These are phyloP conservation scores for Blennius ocellaris DNA, from an alignment of 2,113 vertebrate species.

Conservation along the genomic window DNA sequence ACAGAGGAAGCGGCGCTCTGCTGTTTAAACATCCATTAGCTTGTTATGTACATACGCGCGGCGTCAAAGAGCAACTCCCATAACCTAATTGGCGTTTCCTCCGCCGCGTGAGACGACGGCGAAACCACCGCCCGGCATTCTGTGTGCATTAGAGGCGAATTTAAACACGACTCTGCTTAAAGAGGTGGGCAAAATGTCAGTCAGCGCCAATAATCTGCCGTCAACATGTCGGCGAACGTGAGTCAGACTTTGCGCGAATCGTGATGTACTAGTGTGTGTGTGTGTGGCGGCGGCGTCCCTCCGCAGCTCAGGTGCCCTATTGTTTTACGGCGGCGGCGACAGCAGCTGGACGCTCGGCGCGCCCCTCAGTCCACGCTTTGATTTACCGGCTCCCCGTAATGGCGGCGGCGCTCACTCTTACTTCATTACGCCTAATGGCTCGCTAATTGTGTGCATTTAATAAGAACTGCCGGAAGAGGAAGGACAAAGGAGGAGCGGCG, in stretches of 20 bases:
- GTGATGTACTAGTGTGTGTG: background rate
- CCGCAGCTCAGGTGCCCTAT: conserved; percentile 51
- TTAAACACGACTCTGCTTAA: conserved; percentile 12
- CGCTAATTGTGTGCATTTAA: conserved; percentile 77
- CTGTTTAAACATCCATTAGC: background rate
- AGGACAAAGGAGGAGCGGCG: conserved; percentile 20
- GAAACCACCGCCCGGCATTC: background rate
- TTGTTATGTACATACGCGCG: background rate
- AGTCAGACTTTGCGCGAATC: no score
- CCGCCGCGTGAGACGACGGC: no score
- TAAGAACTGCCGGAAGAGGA: conserved; percentile 57
- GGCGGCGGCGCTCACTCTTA: conserved; percentile 64
- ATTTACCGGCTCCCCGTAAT: conserved; percentile 75
- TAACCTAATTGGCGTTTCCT: conserved; percentile 1
- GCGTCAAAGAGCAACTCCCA: background rate
- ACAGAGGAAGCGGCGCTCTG: background rate
- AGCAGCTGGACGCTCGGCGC: conserved; percentile 20
- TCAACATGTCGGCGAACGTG: no score
- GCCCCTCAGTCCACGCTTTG: conserved; percentile 50
- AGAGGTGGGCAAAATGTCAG: conserved; percentile 21
- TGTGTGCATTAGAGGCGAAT: conserved; percentile 31
- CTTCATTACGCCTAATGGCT: conserved; percentile 76
- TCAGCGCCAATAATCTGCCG: conserved; percentile 23
- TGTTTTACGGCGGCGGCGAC: conserved; percentile 66
- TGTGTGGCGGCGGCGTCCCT: conserved; percentile 1